Percentiles rank a stretch among this genome's conserved stretches.
Evolutionary conservation across 2,113 vertebrate genomes (phyloP).

Genomic region (Oreocharis arfaki): DNA sequence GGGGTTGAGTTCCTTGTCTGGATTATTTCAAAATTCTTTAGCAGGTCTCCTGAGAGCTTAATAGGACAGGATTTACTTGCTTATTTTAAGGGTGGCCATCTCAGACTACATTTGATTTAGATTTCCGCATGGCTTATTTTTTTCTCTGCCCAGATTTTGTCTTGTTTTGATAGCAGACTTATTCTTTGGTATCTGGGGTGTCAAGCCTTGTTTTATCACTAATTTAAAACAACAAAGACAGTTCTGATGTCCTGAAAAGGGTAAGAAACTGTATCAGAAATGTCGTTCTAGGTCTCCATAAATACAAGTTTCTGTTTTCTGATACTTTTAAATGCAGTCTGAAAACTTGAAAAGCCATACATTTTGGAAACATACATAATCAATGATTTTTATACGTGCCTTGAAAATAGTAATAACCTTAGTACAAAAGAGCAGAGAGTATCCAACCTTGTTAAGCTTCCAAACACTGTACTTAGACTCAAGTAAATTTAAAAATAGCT

Average conservation of each 20-base stretch:
- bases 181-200: neutral
- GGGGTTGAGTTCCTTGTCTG: neutral
- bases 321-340: neutral
- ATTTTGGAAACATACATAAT: neutral
- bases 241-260: neutral
- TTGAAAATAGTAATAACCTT: neutral
- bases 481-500: conserved; percentile 34
- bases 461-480: neutral
- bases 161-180: neutral
- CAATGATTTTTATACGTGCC: neutral
- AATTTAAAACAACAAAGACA: neutral
- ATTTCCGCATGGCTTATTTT: neutral
- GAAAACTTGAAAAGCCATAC: neutral
- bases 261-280: neutral
- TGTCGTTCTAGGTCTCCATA: neutral
- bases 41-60: neutral
- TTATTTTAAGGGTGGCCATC: neutral
- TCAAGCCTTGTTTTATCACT: neutral
- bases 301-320: neutral
- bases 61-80: neutral
- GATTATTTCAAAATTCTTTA: conserved; percentile 7
- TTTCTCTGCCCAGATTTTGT: neutral
- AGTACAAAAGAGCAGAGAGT: neutral
- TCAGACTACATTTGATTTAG: neutral
- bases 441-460: neutral